A percentile compares a stretch with the other conserved stretches of the same genome.
Conservation (phyloP, 2,113 vertebrate species). For the Malurus melanocephalus region DNA sequence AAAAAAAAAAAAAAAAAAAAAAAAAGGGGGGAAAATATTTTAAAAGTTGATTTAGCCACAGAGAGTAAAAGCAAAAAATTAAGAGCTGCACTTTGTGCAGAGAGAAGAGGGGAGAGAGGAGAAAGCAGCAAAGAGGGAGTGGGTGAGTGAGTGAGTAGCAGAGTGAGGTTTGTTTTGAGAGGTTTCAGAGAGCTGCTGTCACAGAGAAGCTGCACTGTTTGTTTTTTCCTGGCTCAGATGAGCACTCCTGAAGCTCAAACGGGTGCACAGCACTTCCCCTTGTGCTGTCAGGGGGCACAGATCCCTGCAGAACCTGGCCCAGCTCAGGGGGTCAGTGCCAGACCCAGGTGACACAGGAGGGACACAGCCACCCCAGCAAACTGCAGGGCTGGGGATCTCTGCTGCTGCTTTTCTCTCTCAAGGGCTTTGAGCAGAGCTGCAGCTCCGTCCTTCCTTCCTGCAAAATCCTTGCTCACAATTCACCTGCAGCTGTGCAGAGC, state of each 20-base stretch:
- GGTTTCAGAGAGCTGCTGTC: neutral
- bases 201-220: neutral
- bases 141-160: neutral
- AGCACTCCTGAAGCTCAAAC: fast-evolving
- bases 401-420: neutral
- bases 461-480: neutral
- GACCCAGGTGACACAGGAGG: neutral
- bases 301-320: neutral
- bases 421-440: neutral
- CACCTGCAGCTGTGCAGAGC: neutral
- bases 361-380: fast-evolving
- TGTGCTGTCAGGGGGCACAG: fast-evolving
- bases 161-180: neutral
- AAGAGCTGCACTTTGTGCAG: neutral
- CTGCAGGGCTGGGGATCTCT: fast-evolving
- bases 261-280: no score
- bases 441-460: neutral
- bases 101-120: neutral
- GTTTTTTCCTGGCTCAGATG: neutral
- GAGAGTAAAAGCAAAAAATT: neutral
- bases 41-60: neutral
- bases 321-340: fast-evolving
- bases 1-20: no score
- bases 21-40: no score
- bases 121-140: neutral